Evolutionary conservation across 2,888 invertebrate species (phyloP), one percentile per base, ranked within the genome.

Genomic region (Gastrophysa polygoni): DNA sequence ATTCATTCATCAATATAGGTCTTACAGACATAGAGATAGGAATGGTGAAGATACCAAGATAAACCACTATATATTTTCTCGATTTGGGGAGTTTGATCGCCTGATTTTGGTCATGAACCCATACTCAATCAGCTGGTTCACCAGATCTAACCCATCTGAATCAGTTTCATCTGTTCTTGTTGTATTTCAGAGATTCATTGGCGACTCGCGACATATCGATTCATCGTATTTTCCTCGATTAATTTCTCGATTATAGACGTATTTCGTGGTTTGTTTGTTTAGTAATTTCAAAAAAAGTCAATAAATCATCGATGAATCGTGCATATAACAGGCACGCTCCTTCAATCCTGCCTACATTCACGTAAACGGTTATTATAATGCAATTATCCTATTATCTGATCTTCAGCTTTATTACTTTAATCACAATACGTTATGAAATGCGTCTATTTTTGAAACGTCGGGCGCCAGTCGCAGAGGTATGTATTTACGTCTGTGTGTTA

Each of bases 371-470:
- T 16, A 54, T 54, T 54, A 54, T 17, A 54, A 24, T 17, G 24
- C 54, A 44, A 54, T 54, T 28, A 43, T 54, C 43, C 54, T 43
- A 43, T 54, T 43, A 54, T 54, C 54, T 43, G 54, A 54, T 54
- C 54, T 24, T 54, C 44, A 21, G 34, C 29, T 32, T 20, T 38
- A 52, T 54, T 43, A 52, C 21, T 16, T 43, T 54, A 38, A 54
- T 54, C 54, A 43, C 54, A 54, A 43, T 43, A 54, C 28, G 24
- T 43, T 43, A 54, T 7, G 24, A 43, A 43, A 43, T 54, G 54
- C 5, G 43, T 34, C 43, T 54, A 54, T 54, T 54, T 54, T 43
- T 54, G 54, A 28, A 54, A 43, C 54, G 43, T 14, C 28, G 21
- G 54, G 54, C 54, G 54, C 54, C 54, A 43, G 43, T 43, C 43